Conservation (phyloP, 2,113 vertebrate species). For the Siniperca knerii region DNA sequence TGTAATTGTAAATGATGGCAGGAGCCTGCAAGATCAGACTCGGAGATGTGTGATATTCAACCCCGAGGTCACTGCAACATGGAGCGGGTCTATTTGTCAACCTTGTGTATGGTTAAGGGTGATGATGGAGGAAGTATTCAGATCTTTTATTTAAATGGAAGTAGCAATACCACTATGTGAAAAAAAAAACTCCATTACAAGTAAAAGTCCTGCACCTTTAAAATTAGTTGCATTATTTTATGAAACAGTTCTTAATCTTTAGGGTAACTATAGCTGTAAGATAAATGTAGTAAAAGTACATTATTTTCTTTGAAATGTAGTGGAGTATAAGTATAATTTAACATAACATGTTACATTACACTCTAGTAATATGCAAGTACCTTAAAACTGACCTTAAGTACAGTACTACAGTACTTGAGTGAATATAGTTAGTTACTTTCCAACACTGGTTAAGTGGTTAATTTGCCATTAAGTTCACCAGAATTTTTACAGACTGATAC, state of each 20-base stretch:
- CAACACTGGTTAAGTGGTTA: not conserved
- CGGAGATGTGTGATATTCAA: conserved; percentile 7
- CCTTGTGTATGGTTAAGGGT: not conserved
- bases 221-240: not conserved
- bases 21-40: not conserved
- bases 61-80: conserved; percentile 23
- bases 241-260: not conserved
- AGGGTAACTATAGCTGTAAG: not conserved
- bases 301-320: not conserved
- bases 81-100: not conserved
- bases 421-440: not conserved
- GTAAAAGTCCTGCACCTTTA: not conserved
- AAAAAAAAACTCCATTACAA: not conserved
- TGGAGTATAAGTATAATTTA: not conserved
- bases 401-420: not conserved
- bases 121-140: not conserved
- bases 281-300: not conserved
- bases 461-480: not conserved
- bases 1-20: conserved; percentile 10
- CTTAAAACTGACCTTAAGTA: not conserved
- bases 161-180: not conserved
- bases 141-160: not conserved
- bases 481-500: not conserved
- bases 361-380: not conserved
- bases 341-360: not conserved